Base-by-base conservation (phyloP, 2,797 vertebrate genomes). In the Xenentodon cancila region DNA sequence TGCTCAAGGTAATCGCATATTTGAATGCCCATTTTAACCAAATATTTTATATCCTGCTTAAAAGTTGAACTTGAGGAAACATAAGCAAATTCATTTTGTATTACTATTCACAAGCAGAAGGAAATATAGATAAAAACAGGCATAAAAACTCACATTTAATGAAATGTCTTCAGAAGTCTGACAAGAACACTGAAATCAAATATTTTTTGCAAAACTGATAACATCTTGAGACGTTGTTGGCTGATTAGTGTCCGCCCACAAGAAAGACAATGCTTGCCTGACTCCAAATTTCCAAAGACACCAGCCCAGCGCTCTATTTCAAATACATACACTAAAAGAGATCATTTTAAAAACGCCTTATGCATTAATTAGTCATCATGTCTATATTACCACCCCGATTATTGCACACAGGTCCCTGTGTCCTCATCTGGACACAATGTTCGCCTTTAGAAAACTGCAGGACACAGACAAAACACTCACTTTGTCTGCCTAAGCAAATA, bases 401-500 rank as follows among this genome's bases (percentile, higher is more conserved):
- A 75, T 71, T 37, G 47, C 63, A 69, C 73, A 79, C 62, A 51
- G 51, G 72, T 82, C 81, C 75, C 78, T 53, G 22, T 68, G 82
- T 77, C 87, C 88, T 88, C 84, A 77, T 81, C 71, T 54, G 84
- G 86, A 92, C 86, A 82, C 85, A 83, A 82, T 89, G 90, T 92
- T 89, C 87, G 81, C 78, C 87, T 78, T 87, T 87, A 68, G 58
- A 86, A 91, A 93, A 92, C 68, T 92, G 92, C 89, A 64, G 72
- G 88, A 88, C 77, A 77, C 87, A 82, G 85, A 91, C 90, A 92
- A 91, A 93, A 89, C 67, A 60, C 83, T 85, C 87, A 90, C 89
- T 92, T 92, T 90, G 89, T 92, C 89, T 81, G 89, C 89, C 89
- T 93, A 92, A 93, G 92, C 90, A 93, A 93, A 93, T 92, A 92